Evolutionary conservation across 2,888 invertebrate genomes (phyloP), one percentile per base, ranked within the genome.

Genomic region (Catocala nupta): DNA sequence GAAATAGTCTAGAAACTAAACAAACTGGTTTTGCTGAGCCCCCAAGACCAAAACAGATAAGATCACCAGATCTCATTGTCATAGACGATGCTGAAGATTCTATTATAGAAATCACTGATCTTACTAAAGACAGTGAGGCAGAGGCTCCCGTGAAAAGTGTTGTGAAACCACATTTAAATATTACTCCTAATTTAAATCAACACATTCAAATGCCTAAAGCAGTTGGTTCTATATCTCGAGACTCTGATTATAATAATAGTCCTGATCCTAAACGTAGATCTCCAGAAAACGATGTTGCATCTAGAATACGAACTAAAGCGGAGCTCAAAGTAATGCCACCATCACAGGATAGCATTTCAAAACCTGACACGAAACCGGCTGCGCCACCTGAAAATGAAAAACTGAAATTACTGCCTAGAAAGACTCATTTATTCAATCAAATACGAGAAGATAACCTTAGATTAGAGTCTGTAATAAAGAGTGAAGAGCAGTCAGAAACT

Each of bases 231-330:
- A 94, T 96, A 71, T 93, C 95, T 72, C 90, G 92, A 68, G 95
- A 95, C 66, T 81, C 87, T 34, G 95, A 95, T 72, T 90, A 88
- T 70, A 85, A 85, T 64, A 90, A 91, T 55, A 90, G 78, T 60
- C 69, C 72, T 49, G 90, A 93, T 55, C 52, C 79, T 33, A 90
- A 91, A 78, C 86, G 86, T 45, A 91, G 88, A 79, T 90, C 91
- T 45, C 90, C 92, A 25, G 94, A 94, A 85, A 90, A 88, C 63
- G 95, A 94, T 70, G 92, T 96, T 51, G 96, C 96, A 45, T 96
- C 97, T 10, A 95, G 97, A 81, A 98, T 98, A 81, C 95, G 98
- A 72, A 98, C 98, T 5, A 98, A 98, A 91, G 98, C 97, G 1
- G 98, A 98, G 90, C 90, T 98, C 47, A 98, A 98, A 89, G 95